These are phyloP conservation scores for Gymnothorax javanicus DNA, from an alignment of 2,797 vertebrate genomes.

Conservation along the genomic window DNA sequence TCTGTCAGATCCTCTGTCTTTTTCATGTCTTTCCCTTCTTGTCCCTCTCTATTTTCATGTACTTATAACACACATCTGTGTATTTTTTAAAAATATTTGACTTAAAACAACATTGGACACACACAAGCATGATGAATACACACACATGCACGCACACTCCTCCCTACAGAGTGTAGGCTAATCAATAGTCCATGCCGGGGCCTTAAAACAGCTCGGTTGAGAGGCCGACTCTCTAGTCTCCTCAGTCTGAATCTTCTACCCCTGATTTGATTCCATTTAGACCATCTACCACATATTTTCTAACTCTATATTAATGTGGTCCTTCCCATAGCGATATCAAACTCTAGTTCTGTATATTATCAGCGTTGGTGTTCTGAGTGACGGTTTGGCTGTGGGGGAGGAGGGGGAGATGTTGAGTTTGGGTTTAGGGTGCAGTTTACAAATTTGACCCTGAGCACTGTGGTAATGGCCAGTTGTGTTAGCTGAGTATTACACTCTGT, in stretches of 20 bases:
- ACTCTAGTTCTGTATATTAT: neutral
- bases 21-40: neutral
- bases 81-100: neutral
- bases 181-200: neutral
- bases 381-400: neutral
- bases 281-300: neutral
- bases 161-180: neutral
- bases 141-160: neutral
- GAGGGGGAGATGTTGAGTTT: neutral
- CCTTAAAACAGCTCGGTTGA: neutral
- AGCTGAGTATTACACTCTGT: too few relatives aligned
- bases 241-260: neutral
- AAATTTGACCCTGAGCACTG: neutral
- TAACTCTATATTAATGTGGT: neutral
- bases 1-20: too few relatives aligned
- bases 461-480: neutral
- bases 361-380: neutral
- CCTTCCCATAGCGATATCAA: neutral
- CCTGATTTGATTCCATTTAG: neutral
- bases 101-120: neutral
- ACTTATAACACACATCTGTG: neutral
- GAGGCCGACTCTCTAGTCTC: neutral
- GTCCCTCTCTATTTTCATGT: neutral
- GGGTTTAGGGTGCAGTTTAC: neutral
- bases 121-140: neutral